A percentile compares a stretch with the other conserved stretches of the same genome.
phyloP scores from a whole-genome alignment of 2,888 invertebrate genomes.

The Tethea ocularis region DNA sequence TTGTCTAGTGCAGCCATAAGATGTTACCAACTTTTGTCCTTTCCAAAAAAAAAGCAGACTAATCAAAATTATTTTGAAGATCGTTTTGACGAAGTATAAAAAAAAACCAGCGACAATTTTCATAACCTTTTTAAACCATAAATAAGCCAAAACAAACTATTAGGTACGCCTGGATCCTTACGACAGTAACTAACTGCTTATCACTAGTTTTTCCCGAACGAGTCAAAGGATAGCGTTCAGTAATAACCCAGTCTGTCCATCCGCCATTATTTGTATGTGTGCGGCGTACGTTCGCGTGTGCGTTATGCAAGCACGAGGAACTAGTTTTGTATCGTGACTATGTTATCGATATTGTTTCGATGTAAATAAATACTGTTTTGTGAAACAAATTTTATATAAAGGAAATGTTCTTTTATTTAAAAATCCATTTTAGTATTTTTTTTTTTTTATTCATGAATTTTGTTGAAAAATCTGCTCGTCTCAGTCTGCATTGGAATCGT shows the following conservation, averaged over 20 bases:
- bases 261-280: conserved; percentile 13
- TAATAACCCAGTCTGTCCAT: conserved; percentile 6
- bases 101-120: background rate
- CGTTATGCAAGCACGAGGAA: conserved; percentile 24
- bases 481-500: too few relatives aligned
- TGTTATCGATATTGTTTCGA: background rate
- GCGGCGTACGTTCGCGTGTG: conserved; percentile 13
- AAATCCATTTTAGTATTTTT: too few relatives aligned
- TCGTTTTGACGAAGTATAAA: background rate
- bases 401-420: too few relatives aligned
- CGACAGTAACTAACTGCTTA: conserved; percentile 23
- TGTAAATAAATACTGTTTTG: conserved; percentile 3
- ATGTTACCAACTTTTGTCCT: too few relatives aligned
- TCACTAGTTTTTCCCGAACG: conserved; percentile 34
- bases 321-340: background rate
- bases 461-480: too few relatives aligned
- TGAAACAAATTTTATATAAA: too few relatives aligned
- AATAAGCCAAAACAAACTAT: background rate
- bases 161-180: background rate
- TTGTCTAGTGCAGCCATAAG: too few relatives aligned
- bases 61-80: too few relatives aligned
- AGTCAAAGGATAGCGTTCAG: conserved; percentile 27
- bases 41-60: too few relatives aligned
- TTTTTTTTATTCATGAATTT: too few relatives aligned
- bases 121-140: background rate